Evolutionary conservation across 2,113 vertebrate species (phyloP).

Genomic region (Cygnus buccinator): DNA sequence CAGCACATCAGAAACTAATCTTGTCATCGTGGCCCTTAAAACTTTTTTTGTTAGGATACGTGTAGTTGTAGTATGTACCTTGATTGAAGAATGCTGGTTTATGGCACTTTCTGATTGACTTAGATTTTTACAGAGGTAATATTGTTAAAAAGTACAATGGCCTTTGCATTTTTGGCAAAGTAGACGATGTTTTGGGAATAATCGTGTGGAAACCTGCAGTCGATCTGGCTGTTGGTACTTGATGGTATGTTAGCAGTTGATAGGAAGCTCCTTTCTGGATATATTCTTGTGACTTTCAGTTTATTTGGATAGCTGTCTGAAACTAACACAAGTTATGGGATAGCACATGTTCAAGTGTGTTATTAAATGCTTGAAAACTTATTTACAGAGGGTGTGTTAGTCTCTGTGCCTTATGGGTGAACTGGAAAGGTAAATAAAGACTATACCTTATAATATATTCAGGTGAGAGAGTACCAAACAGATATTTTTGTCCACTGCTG

Average conservation of each 20-base stretch:
- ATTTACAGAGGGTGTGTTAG: background rate
- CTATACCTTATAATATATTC: background rate
- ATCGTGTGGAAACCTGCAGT: background rate
- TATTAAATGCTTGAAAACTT: background rate
- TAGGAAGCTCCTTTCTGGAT: background rate
- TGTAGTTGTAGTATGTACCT: background rate
- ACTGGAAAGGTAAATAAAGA: background rate
- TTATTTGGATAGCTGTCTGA: background rate
- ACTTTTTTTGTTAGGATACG: background rate
- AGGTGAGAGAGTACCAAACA: background rate
- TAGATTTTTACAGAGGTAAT: background rate
- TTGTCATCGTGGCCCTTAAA: background rate
- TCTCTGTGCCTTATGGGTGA: background rate
- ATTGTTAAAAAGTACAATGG: background rate
- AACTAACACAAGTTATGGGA: background rate
- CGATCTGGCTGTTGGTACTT: background rate
- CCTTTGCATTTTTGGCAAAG: background rate
- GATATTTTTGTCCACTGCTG: background rate
- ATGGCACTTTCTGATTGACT: background rate
- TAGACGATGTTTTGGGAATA: background rate
- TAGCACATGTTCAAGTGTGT: background rate
- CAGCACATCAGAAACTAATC: background rate
- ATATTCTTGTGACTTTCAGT: background rate
- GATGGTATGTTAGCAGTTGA: background rate
- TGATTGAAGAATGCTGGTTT: background rate